Conservation (phyloP, 2,888 invertebrate species). For the Oegoconia quadripuncta region DNA sequence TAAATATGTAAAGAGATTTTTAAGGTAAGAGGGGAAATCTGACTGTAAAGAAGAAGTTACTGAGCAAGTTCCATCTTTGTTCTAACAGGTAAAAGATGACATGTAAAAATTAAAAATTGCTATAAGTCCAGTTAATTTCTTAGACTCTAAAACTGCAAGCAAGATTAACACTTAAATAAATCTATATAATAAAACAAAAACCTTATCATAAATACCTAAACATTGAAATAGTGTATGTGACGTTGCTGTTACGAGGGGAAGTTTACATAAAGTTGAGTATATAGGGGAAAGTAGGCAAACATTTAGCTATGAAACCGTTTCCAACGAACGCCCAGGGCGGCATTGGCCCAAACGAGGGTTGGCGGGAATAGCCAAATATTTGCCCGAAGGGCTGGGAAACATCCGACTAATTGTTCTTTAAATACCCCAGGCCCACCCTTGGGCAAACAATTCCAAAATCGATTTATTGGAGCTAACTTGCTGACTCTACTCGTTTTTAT, state of each 20-base stretch:
- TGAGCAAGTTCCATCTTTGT: too few species aligned
- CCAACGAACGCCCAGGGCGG: conserved; percentile 61
- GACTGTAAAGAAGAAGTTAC: too few species aligned
- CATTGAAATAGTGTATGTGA: conserved; percentile 29
- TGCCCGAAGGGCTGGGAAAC: conserved; percentile 68
- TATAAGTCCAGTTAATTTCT: too few species aligned
- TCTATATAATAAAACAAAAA: too few species aligned
- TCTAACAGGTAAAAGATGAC: too few species aligned
- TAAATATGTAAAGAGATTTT: too few species aligned
- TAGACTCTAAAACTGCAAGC: too few species aligned
- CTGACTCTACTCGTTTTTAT: conserved; percentile 47
- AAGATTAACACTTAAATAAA: too few species aligned
- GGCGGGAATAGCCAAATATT: conserved; percentile 76
- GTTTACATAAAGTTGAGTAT: conserved; percentile 49
- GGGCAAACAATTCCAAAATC: conserved; percentile 68
- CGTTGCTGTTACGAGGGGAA: conserved; percentile 43
- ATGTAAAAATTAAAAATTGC: too few species aligned
- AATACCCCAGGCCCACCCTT: conserved; percentile 70
- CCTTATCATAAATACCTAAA: neutral
- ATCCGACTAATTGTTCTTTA: conserved; percentile 77
- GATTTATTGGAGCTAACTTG: conserved; percentile 65
- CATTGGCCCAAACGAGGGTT: conserved; percentile 63
- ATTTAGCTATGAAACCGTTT: conserved; percentile 66
- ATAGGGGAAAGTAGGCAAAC: conserved; percentile 66
- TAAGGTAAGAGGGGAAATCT: too few species aligned